phyloP scores from a whole-genome alignment of 2,113 vertebrate genomes.

The Chionomys nivalis region DNA sequence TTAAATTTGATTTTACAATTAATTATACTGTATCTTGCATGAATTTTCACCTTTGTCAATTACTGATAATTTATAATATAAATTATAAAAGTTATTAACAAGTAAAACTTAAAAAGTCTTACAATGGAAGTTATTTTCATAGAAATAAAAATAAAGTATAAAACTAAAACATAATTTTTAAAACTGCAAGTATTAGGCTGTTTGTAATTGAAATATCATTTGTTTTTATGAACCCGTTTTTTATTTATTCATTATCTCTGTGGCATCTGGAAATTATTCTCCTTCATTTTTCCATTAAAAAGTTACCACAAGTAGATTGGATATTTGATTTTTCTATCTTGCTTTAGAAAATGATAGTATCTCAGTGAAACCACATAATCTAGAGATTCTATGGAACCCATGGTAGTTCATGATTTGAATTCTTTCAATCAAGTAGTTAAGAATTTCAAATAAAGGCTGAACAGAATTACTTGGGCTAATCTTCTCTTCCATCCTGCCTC shows the following conservation, averaged over 20 bases:
- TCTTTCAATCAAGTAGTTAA: constrained; percentile 30
- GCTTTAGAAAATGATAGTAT: constrained; percentile 13
- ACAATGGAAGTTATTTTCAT: background rate
- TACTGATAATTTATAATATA: constrained; percentile 31
- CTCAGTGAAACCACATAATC: background rate
- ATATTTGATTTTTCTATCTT: background rate
- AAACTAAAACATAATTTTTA: background rate
- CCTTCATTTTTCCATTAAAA: constrained; percentile 31
- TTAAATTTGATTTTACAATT: constrained; percentile 43
- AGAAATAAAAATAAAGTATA: background rate
- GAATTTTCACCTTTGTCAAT: constrained; percentile 63
- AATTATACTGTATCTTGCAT: constrained; percentile 17
- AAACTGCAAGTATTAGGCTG: background rate
- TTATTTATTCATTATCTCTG: background rate
- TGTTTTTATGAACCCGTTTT: background rate
- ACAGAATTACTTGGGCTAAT: background rate
- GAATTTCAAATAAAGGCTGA: constrained; percentile 24
- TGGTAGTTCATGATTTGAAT: background rate
- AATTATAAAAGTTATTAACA: background rate
- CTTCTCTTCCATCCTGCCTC: background rate
- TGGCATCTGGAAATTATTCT: constrained; percentile 51
- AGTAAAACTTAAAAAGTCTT: background rate
- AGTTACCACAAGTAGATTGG: background rate
- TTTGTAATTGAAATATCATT: background rate
- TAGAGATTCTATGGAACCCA: background rate